Evolutionary conservation across 2,797 vertebrate species (phyloP), one percentile per base, ranked within the genome.

Genomic region (Botia almorhae): DNA sequence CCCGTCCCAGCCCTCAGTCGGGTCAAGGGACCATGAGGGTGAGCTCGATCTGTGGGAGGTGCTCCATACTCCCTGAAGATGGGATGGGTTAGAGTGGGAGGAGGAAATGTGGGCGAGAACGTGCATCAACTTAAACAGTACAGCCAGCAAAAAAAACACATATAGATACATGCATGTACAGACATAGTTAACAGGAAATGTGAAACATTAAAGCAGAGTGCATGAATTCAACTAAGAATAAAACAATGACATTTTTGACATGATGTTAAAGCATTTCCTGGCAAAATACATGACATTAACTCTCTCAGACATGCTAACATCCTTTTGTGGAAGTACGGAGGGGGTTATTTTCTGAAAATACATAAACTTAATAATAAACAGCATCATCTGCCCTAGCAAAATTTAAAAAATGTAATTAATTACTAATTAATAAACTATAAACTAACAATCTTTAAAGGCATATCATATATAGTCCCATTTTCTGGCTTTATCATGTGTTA

Each of bases 11-110:
- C 96, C 96, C 94, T 99, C 97, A 93, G 94, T 93, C 94, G 95
- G 96, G 94, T 97, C 96, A 93, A 95, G 95, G 88, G 96, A 97
- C 97, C 97, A 99, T 92, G 95, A 96, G 94, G 96, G 96, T 93
- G 97, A 97, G 95, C 95, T 97, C 94, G 96, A 94, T 95, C 96
- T 96, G 95, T 96, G 97, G 96, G 96, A 94, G 93, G 95, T 95
- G 93, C 94, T 98, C 98, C 98, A 98, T 95, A 95, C 95, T 94
- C 97, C 98, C 98, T 99, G 96, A 95, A 96, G 96, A 93, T 95
- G 85, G 84, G 95, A 93, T 83, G 90, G 94, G 93, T 93, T 92
- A 95, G 92, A 96, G 94, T 95, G 93, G 94, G 94, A 95, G 95
- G 85, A 94, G 86, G 87, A 83, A 88, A 92, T 85, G 89, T 93